Percentiles rank a stretch among this genome's conserved stretches.
These are phyloP conservation scores for Sterna hirundo DNA, from an alignment of 2,113 vertebrate species.

Conservation along the genomic window DNA sequence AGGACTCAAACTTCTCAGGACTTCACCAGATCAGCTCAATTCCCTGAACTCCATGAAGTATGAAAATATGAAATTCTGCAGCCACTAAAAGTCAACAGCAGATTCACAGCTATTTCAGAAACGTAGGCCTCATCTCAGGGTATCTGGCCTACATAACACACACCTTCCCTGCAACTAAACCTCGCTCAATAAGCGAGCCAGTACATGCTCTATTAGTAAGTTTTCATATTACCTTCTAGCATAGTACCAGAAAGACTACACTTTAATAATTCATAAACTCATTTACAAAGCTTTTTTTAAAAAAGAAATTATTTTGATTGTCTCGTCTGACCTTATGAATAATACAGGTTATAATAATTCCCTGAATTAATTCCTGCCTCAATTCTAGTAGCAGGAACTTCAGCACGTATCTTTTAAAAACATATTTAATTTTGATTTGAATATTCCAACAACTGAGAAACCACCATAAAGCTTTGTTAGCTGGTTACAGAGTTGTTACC, in stretches of 20 bases:
- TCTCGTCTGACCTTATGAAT: slow-evolving; percentile 11
- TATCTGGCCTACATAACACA: too few species aligned
- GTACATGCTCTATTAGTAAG: neutral
- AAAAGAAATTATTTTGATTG: slow-evolving; percentile 10
- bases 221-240: neutral
- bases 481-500: neutral
- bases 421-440: neutral
- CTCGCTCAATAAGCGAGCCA: neutral
- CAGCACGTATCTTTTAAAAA: neutral
- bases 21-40: neutral
- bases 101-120: neutral
- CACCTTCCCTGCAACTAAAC: neutral
- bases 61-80: neutral
- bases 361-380: neutral
- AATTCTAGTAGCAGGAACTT: neutral
- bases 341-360: slow-evolving; percentile 20
- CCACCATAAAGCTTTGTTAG: neutral
- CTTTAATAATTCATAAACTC: slow-evolving; percentile 21
- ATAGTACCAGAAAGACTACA: neutral
- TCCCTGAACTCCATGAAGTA: neutral
- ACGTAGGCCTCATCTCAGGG: neutral
- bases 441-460: neutral
- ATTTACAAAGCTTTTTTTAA: neutral
- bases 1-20: neutral
- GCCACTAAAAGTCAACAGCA: neutral